A percentile compares a stretch with the other conserved stretches of the same genome.
Conservation (phyloP, 2,888 invertebrate species). For the Thereva unica region DNA sequence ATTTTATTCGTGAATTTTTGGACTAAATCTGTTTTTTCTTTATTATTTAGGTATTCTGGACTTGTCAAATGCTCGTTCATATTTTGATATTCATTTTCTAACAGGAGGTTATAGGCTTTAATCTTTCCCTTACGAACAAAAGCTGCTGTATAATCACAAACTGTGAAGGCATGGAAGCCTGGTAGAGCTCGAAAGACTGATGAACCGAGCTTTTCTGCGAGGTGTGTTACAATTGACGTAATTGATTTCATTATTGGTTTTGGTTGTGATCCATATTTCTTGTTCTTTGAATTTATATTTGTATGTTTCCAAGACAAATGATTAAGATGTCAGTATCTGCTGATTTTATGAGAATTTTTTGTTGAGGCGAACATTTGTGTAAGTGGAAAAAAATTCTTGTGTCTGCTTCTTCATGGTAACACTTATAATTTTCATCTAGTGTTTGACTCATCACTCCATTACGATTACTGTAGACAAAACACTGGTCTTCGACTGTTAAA, state of each 20-base stretch:
- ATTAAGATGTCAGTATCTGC: conserved; percentile 7
- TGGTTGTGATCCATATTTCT: conserved; percentile 1
- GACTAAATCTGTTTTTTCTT: neutral
- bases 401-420: conserved; percentile 9
- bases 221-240: conserved; percentile 12
- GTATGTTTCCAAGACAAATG: conserved; percentile 15
- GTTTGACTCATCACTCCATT: neutral
- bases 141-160: conserved; percentile 6
- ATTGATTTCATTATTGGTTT: neutral
- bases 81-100: conserved; percentile 4
- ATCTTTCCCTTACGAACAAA: conserved; percentile 13
- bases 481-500: neutral
- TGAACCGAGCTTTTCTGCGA: neutral
- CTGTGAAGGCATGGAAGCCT: neutral
- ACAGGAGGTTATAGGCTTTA: neutral
- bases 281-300: neutral
- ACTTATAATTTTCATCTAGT: neutral
- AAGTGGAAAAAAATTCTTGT: conserved; percentile 5
- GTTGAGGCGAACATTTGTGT: neutral
- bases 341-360: conserved; percentile 1
- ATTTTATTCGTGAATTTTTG: too few relatives aligned
- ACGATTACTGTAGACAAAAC: neutral
- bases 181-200: neutral
- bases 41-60: neutral
- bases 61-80: neutral